Base-by-base conservation (phyloP, 1,140 invertebrate genomes). In the Drosophila setifemur region DNA sequence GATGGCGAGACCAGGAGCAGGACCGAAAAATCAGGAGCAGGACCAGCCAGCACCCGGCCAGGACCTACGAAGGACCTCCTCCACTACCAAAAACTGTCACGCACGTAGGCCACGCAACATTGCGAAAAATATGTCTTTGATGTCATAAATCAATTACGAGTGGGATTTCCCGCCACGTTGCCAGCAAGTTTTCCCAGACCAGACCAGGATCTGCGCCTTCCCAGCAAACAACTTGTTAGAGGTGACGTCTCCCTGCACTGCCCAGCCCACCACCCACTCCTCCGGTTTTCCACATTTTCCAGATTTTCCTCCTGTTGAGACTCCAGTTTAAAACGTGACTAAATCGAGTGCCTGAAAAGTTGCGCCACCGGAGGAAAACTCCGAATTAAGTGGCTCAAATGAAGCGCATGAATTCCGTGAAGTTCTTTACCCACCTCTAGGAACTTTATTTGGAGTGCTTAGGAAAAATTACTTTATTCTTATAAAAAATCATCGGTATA, bases 101-200 rank as follows among this genome's bases (percentile, higher is more conserved):
- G 87, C 82, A 89, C 87, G 87, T 85, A 79, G 79, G 79, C 75
- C 82, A 89, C 82, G 87, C 87, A 89, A 89, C 87, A 89, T 89
- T 89, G 82, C 87, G 82, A 89, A 89, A 89, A 89, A 89, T 89
- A 89, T 89, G 87, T 89, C 87, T 87, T 89, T 89, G 87, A 89
- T 89, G 87, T 89, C 87, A 87, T 89, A 89, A 89, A 89, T 89
- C 87, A 89, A 89, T 89, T 89, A 89, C 60, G 60, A 64, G 60
- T 64, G 60, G 78, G 82, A 86, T 85, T 85, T n/a, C 64, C 71
- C 53, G 47, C 54, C 44, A 37, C 52, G 33, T 28, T 14, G 52
- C 25, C 40, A 26, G 23, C 31, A 25, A 12, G 47, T 26, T 44
- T 42, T 42, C 16, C 37, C 37, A 40, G 45, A 23, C 35, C 8